Conservation (phyloP, 2,113 vertebrate genomes). For the Ranitomeya imitator region DNA sequence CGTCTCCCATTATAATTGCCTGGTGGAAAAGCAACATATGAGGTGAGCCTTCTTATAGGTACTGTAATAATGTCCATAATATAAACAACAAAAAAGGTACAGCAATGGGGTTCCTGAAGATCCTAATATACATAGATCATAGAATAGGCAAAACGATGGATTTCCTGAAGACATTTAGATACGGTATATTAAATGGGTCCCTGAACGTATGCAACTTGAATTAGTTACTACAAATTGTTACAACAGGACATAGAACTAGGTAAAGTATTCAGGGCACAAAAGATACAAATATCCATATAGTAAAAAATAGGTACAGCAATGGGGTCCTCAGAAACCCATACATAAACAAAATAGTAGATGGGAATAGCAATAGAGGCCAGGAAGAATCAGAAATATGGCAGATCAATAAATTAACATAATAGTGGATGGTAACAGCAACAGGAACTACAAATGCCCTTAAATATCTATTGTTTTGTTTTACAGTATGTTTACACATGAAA, state of each 20-base stretch:
- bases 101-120: not conserved
- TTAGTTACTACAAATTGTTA: too few relatives aligned
- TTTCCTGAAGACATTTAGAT: not conserved
- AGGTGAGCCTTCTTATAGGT: too few relatives aligned
- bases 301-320: not conserved
- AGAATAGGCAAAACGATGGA: not conserved
- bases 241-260: too few relatives aligned
- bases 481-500: not conserved
- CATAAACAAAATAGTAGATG: not conserved
- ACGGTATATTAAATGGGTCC: not conserved
- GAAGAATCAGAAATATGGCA: too few relatives aligned
- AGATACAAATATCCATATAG: too few relatives aligned
- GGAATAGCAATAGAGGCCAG: too few relatives aligned
- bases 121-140: not conserved
- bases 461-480: not conserved
- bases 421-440: not conserved
- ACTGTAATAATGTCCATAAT: too few relatives aligned
- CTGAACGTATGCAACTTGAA: too few relatives aligned
- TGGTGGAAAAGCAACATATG: too few relatives aligned
- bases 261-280: too few relatives aligned
- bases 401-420: too few relatives aligned
- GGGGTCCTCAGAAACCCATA: not conserved
- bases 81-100: not conserved
- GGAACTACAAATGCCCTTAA: not conserved
- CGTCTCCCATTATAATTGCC: too few relatives aligned